A percentile compares a stretch with the other conserved stretches of the same genome.
Conservation (phyloP, 1,140 invertebrate species). For the Rhynchophorus ferrugineus region DNA sequence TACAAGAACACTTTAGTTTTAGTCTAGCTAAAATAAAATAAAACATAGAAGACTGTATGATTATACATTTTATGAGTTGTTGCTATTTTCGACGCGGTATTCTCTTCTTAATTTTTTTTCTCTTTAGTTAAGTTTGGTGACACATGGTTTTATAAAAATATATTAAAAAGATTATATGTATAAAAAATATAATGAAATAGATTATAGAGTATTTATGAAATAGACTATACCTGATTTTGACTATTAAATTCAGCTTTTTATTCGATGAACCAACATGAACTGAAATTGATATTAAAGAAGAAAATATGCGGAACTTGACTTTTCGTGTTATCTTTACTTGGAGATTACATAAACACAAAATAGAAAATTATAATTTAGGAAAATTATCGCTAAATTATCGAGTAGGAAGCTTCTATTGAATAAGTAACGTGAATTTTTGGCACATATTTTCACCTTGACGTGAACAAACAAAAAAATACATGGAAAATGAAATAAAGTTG, state of each 20-base stretch:
- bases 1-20: constrained; percentile 30
- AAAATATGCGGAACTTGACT: neutral
- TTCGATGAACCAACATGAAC: constrained; percentile 17
- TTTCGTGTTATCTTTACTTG: neutral
- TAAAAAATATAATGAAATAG: constrained; percentile 39
- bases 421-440: constrained; percentile 16
- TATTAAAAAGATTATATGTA: constrained; percentile 39
- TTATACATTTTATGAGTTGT: constrained; percentile 32
- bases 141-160: constrained; percentile 40
- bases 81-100: constrained; percentile 34
- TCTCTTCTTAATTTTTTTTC: constrained; percentile 18
- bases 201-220: constrained; percentile 39
- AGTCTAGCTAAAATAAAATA: constrained; percentile 32
- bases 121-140: constrained; percentile 39
- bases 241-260: constrained; percentile 21
- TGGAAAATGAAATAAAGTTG: constrained; percentile 2
- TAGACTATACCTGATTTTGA: constrained; percentile 35
- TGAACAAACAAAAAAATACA: constrained; percentile 14
- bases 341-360: constrained; percentile 30
- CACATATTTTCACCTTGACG: constrained; percentile 18
- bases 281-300: constrained; percentile 12
- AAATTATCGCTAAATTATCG: constrained; percentile 8
- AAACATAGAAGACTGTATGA: constrained; percentile 38
- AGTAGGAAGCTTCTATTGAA: constrained; percentile 15
- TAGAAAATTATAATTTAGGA: constrained; percentile 6